These are phyloP conservation scores for Athrips mouffetella DNA, from an alignment of 2,888 invertebrate genomes.

Conservation along the genomic window DNA sequence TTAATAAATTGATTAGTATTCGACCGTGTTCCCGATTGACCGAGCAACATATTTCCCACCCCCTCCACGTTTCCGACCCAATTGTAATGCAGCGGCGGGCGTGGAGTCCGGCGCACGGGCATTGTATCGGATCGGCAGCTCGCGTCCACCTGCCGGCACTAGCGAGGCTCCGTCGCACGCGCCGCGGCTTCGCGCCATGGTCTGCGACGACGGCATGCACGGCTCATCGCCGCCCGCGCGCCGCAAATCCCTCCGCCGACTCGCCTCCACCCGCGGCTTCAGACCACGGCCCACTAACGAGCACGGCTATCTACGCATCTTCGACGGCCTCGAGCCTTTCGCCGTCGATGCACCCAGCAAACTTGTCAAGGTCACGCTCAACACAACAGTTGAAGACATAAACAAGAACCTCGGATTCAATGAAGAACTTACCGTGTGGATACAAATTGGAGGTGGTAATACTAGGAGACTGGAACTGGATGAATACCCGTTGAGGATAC, in stretches of 20 bases:
- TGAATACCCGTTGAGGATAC: conserved; percentile 79
- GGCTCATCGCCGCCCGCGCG: conserved; percentile 68
- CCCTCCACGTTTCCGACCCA: conserved; percentile 70
- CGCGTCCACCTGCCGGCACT: conserved; percentile 61
- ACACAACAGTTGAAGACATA: conserved; percentile 76
- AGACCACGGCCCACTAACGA: conserved; percentile 49
- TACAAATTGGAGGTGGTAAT: conserved; percentile 77
- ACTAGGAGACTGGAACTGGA: conserved; percentile 73
- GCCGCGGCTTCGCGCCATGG: conserved; percentile 65
- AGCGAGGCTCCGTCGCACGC: conserved; percentile 40
- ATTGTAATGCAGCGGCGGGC: conserved; percentile 68
- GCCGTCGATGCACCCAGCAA: conserved; percentile 72
- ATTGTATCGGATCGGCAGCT: conserved; percentile 54
- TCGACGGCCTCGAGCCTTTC: conserved; percentile 76
- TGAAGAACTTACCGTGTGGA: conserved; percentile 70
- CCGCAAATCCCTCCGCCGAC: conserved; percentile 69
- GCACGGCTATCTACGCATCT: conserved; percentile 81
- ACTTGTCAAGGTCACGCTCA: conserved; percentile 77
- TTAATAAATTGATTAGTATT: conserved; percentile 5
- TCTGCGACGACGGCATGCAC: conserved; percentile 70
- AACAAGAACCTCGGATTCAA: conserved; percentile 69
- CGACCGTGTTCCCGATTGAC: conserved; percentile 63
- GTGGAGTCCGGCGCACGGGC: conserved; percentile 54
- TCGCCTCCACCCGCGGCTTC: conserved; percentile 74
- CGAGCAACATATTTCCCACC: conserved; percentile 74